A percentile compares a stretch with the other conserved stretches of the same genome.
Evolutionary conservation across 2,113 vertebrate species (phyloP).

Genomic region (Chaenogobius annularis): DNA sequence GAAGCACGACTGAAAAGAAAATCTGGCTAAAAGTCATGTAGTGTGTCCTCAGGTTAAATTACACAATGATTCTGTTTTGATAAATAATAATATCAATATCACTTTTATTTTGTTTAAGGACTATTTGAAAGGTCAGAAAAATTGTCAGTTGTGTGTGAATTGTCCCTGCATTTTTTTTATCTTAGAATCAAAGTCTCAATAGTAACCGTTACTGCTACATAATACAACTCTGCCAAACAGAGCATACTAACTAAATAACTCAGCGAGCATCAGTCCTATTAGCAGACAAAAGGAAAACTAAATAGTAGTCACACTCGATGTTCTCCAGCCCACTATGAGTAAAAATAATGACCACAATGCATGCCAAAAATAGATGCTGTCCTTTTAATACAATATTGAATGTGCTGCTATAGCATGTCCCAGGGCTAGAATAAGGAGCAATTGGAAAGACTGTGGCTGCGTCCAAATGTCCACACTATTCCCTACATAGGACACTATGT

Average conservation of each 20-base stretch:
- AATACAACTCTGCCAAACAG: constrained; percentile 28
- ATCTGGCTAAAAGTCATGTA: too few relatives aligned
- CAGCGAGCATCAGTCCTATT: constrained; percentile 9
- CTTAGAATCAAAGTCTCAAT: constrained; percentile 8
- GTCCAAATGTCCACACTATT: too few relatives aligned
- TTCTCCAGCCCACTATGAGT: not conserved
- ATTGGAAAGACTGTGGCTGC: constrained; percentile 1
- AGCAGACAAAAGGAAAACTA: constrained; percentile 10
- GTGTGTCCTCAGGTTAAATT: too few relatives aligned
- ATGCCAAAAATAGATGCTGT: not conserved
- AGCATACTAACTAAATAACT: constrained; percentile 32
- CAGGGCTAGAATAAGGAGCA: constrained; percentile 3
- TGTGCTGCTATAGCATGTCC: constrained; percentile 3
- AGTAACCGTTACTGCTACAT: constrained; percentile 25
- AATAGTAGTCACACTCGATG: constrained; percentile 19
- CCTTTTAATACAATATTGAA: constrained; percentile 4
- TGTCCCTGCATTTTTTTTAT: too few relatives aligned
- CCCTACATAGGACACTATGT: too few relatives aligned
- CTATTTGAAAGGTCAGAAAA: too few relatives aligned
- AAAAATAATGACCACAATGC: constrained; percentile 1
- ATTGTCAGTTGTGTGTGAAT: too few relatives aligned
- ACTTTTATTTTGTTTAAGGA: too few relatives aligned
- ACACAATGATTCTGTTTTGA: too few relatives aligned
- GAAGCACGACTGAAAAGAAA: too few relatives aligned
- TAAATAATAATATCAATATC: too few relatives aligned